Evolutionary conservation across 2,113 vertebrate genomes (phyloP), one percentile per base, ranked within the genome.

Genomic region (Pterocles gutturalis): DNA sequence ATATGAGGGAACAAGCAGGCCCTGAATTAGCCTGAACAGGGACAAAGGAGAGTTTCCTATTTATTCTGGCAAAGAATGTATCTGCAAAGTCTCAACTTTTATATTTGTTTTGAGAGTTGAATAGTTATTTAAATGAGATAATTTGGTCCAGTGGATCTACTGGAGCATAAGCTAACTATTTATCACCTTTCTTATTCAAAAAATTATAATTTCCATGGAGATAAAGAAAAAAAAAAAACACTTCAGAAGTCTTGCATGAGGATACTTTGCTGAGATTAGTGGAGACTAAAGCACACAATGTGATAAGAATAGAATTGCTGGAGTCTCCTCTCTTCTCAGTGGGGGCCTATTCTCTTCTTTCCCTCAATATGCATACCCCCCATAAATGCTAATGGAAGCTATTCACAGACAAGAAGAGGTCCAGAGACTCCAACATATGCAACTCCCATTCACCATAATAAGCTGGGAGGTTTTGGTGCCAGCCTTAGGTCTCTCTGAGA

Each of bases 361-460:
- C 83, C 83, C 92, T 97, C 96, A 96, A 80, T 97, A 91, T 95
- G 95, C 95, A 87, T 96, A 91, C 87, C 84, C 90, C 86, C 92
- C 87, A 77, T 97, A 97, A 98, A 97, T 97, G 96, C 69, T 96
- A 98, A 96, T 96, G 96, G 96, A 86, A 96, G 80, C 94, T 96
- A 89, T 97, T 98, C 97, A 96, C 17, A 54, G 89, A 78, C 71
- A 93, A 97, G 96, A 94, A 93, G 95, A 93, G 87, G 80, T 94
- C 91, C 91, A 81, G 77, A 91, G 81, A 94, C 87, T 98, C 84
- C 96, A 95, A 97, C 97, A 97, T 93, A 73, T 79, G 87, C 82
- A 94, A 58, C 36, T 91, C 70, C 34, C 34, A 11, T 65, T 97
- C 90, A 89, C 65, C 54, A 41, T 65, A 95, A 94, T 91, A 94